Conservation (phyloP, 1,140 invertebrate genomes). For the Pygmarrhopalites habei region DNA sequence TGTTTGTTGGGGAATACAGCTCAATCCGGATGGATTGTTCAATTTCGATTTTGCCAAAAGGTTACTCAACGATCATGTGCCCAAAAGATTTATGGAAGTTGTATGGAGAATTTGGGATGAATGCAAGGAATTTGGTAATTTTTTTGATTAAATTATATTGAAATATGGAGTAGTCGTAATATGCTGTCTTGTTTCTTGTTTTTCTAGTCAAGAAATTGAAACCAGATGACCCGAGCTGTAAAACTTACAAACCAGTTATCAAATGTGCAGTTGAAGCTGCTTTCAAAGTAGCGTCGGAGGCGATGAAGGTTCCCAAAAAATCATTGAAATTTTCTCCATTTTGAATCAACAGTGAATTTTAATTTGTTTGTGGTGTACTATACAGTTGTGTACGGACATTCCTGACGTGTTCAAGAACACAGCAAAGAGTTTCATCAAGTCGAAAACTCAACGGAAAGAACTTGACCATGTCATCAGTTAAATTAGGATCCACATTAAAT, state of each 20-base stretch:
- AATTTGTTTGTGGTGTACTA: neutral
- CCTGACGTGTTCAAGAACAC: neutral
- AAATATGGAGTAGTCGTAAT: too few species aligned
- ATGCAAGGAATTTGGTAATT: neutral
- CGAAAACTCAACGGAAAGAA: neutral
- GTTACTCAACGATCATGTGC: neutral
- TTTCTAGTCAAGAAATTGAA: neutral
- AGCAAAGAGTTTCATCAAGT: neutral
- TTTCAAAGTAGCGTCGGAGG: neutral
- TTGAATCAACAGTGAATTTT: neutral
- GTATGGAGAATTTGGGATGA: neutral
- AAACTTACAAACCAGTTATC: neutral
- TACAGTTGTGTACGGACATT: slow-evolving; percentile 1
- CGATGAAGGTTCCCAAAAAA: neutral
- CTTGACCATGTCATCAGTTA: too few species aligned
- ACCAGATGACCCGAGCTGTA: neutral
- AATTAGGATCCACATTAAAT: too few species aligned
- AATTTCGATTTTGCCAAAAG: neutral
- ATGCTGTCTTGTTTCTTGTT: too few species aligned
- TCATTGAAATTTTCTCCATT: neutral
- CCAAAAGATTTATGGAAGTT: neutral
- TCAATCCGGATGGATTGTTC: neutral
- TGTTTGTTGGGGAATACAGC: neutral
- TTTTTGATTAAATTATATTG: neutral
- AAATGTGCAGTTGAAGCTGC: neutral